Percentiles rank a stretch among this genome's conserved stretches.
These are phyloP conservation scores for Chelon auratus DNA, from an alignment of 2,797 vertebrate genomes.

Conservation along the genomic window DNA sequence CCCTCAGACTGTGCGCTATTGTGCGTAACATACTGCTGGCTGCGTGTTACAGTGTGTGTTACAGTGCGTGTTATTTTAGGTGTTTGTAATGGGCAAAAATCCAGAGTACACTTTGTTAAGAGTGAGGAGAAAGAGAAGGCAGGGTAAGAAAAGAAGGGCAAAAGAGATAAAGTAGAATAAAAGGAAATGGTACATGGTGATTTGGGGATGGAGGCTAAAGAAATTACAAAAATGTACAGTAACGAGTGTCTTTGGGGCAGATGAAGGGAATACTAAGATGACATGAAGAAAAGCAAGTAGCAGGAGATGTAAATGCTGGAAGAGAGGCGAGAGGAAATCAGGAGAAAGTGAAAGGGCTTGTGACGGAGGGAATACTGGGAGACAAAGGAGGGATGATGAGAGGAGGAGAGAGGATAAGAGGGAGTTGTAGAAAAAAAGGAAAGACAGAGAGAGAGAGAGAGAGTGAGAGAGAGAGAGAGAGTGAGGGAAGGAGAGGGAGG, in stretches of 20 bases:
- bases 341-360: conserved; percentile 48
- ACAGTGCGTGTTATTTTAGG: conserved; percentile 37
- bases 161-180: background rate
- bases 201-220: background rate
- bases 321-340: conserved; percentile 41
- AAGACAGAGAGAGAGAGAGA: conserved; percentile 46
- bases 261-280: background rate
- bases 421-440: conserved; percentile 29
- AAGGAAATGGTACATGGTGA: background rate
- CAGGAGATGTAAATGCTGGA: conserved; percentile 20
- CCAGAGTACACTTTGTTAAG: conserved; percentile 55
- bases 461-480: conserved; percentile 37
- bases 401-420: conserved; percentile 63
- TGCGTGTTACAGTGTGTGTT: conserved; percentile 16
- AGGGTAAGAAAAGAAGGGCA: conserved; percentile 24
- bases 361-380: conserved; percentile 63
- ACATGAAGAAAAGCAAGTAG: conserved; percentile 12
- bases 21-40: conserved; percentile 36
- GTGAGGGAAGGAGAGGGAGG: conserved; percentile 34
- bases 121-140: conserved; percentile 15
- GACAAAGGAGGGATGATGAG: conserved; percentile 68
- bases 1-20: conserved; percentile 40
- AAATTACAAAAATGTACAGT: background rate
- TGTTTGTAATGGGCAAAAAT: conserved; percentile 59
- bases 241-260: conserved; percentile 9